phyloP scores from a whole-genome alignment of 2,888 invertebrate species.

The Lydus trimaculatus region DNA sequence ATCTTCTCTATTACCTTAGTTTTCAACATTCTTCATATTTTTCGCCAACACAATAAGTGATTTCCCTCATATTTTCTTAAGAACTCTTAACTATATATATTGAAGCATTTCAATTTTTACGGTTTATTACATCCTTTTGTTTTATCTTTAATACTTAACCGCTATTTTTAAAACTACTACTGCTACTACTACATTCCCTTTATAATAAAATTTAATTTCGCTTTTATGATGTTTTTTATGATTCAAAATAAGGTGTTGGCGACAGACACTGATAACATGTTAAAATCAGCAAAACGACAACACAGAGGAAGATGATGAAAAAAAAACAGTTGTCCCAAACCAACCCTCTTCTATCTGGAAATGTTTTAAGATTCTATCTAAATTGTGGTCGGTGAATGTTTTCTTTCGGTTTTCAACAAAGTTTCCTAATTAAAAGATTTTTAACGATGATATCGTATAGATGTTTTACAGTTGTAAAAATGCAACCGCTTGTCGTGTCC shows the following conservation, averaged over 20 bases:
- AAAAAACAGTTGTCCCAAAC: not conserved
- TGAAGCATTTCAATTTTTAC: not conserved
- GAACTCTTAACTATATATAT: not conserved
- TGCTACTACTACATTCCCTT: not conserved
- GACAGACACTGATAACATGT: not conserved
- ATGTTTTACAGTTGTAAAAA: slow-evolving; percentile 6
- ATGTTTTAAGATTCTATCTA: not conserved
- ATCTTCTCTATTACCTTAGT: too few species aligned
- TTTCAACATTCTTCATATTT: too few species aligned
- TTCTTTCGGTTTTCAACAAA: slow-evolving; percentile 2
- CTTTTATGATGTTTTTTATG: not conserved
- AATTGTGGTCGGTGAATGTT: not conserved
- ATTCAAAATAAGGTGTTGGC: slow-evolving; percentile 5
- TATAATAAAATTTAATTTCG: slow-evolving; percentile 9
- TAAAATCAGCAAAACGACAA: not conserved
- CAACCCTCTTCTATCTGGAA: not conserved
- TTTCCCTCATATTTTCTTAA: too few species aligned
- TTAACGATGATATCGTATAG: not conserved
- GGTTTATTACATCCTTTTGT: not conserved
- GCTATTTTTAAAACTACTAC: not conserved
- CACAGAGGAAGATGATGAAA: not conserved
- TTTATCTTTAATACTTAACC: not conserved
- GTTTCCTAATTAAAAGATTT: slow-evolving; percentile 7
- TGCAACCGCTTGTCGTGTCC: not conserved
- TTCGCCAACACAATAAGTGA: not conserved